Percentiles rank a stretch among this genome's conserved stretches.
Evolutionary conservation across 1,140 invertebrate species (phyloP).

Genomic region (Pentalonia nigronervosa): DNA sequence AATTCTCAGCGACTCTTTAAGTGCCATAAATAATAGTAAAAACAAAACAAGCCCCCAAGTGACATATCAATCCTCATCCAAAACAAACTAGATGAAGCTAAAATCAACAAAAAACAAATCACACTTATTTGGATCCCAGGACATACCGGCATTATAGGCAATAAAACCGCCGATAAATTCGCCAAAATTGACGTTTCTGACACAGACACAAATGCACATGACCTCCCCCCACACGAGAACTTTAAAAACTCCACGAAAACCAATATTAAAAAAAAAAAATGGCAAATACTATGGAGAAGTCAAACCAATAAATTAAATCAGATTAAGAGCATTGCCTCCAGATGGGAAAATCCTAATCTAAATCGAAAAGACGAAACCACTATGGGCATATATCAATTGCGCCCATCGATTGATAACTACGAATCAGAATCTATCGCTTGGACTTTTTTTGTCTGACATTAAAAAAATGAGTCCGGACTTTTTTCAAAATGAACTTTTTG

Average conservation of each 20-base stretch:
- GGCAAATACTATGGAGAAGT: too few relatives aligned
- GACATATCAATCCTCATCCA: not conserved
- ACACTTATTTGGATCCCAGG: not conserved
- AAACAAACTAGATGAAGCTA: not conserved
- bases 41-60: not conserved
- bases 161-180: not conserved
- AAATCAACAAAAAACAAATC: not conserved
- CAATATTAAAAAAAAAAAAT: too few relatives aligned
- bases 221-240: not conserved
- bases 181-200: not conserved
- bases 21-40: not conserved
- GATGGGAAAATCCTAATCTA: not conserved
- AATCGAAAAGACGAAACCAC: too few relatives aligned
- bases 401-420: too few relatives aligned
- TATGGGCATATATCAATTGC: too few relatives aligned
- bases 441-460: too few relatives aligned
- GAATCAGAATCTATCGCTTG: too few relatives aligned
- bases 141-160: not conserved
- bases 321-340: not conserved
- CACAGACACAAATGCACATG: not conserved
- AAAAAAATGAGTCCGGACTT: too few relatives aligned
- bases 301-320: not conserved
- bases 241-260: too few relatives aligned
- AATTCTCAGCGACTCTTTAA: not conserved
- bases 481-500: too few relatives aligned